Evolutionary conservation across 2,113 vertebrate genomes (phyloP).

Genomic region (Acrocephalus arundinaceus): DNA sequence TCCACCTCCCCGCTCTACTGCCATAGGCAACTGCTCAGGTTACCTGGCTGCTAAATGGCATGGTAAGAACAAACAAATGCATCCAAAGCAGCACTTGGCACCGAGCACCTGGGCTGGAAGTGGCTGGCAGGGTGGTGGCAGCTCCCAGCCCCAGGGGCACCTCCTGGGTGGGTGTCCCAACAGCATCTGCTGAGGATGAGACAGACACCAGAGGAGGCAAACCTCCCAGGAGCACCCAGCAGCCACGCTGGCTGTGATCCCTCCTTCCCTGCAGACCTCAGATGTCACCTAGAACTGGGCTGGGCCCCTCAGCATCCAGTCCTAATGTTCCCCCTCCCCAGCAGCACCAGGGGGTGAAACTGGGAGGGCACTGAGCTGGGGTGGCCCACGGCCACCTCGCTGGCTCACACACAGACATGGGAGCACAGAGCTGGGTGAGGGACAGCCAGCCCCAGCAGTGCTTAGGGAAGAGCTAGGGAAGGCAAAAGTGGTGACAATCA

Average conservation of each 20-base stretch:
- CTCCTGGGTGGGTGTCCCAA: background rate
- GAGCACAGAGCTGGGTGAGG: background rate
- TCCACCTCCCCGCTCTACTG: background rate
- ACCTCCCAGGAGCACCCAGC: background rate
- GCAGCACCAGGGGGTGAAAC: background rate
- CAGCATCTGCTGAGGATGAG: background rate
- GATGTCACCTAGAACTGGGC: background rate
- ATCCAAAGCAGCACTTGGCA: background rate
- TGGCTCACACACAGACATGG: background rate
- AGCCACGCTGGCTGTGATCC: background rate
- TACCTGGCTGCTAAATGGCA: background rate
- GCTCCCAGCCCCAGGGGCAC: background rate
- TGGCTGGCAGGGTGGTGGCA: background rate
- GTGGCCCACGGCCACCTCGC: background rate
- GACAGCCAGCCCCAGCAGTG: background rate
- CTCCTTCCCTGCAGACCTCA: background rate
- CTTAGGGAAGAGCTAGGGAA: background rate
- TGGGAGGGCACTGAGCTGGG: background rate
- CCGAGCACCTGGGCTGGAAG: background rate
- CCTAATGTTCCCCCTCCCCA: background rate
- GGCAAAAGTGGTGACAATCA: background rate
- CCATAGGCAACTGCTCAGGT: conserved; percentile 7
- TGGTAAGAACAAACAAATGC: background rate
- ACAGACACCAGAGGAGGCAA: background rate
- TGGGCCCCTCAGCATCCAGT: background rate